A percentile compares a stretch with the other conserved stretches of the same genome.
Conservation (phyloP, 2,113 vertebrate genomes). For the Paracanthobrama guichenoti region DNA sequence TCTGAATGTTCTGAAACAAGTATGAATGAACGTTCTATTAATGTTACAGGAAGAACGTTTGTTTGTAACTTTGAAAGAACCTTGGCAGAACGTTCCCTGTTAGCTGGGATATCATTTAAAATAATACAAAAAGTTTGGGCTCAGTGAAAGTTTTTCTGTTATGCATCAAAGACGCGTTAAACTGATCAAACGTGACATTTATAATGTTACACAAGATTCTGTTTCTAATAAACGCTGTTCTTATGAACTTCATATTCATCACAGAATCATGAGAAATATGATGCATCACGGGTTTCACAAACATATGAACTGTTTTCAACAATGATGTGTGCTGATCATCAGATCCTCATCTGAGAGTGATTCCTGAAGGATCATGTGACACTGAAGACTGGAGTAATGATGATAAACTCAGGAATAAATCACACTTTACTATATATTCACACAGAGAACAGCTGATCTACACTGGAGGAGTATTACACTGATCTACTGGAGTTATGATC, state of each 20-base stretch:
- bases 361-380: background rate
- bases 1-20: too few relatives aligned
- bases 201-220: background rate
- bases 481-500: background rate
- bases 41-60: too few relatives aligned
- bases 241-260: too few relatives aligned
- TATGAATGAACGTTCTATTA: too few relatives aligned
- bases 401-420: background rate
- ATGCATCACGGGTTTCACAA: background rate
- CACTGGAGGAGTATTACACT: accelerated
- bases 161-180: background rate
- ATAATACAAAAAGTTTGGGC: background rate
- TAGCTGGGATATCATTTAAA: background rate
- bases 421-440: background rate
- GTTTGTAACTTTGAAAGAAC: too few relatives aligned
- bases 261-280: background rate
- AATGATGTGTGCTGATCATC: background rate
- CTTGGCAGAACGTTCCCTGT: too few relatives aligned
- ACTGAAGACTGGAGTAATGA: background rate
- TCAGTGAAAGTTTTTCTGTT: background rate
- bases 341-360: background rate
- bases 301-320: background rate
- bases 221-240: too few relatives aligned
- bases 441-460: background rate
- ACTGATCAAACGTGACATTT: background rate